These are phyloP conservation scores for Ianthella basta DNA, from an alignment of 37 sponge, comb jelly and placozoan species.

Conservation along the genomic window DNA sequence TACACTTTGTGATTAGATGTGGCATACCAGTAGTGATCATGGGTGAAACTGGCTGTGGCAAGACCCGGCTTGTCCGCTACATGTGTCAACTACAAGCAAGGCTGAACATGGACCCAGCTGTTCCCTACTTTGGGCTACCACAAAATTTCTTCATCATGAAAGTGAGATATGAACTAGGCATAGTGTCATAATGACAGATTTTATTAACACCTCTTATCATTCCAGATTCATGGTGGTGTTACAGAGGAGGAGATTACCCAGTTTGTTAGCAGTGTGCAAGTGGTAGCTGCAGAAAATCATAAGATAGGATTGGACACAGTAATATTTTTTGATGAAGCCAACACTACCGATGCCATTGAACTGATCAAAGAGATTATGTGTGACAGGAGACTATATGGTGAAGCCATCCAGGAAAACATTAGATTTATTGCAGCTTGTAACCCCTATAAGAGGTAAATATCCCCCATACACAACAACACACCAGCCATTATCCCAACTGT, in stretches of 20 bases:
- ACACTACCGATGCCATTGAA: conserved; percentile 92
- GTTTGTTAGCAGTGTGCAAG: conserved; percentile 60
- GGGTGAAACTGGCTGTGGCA: conserved; percentile 99
- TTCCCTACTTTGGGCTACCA: too few relatives aligned
- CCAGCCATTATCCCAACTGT: not conserved
- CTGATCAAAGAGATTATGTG: conserved; percentile 99
- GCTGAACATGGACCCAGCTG: not conserved
- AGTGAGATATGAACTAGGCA: not conserved
- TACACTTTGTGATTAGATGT: conserved; percentile 43
- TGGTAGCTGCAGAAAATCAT: conserved; percentile 51
- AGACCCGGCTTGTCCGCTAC: conserved; percentile 91
- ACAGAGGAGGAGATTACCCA: conserved; percentile 61
- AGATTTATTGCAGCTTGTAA: conserved; percentile 98
- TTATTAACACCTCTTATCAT: not conserved
- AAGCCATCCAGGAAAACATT: conserved; percentile 67
- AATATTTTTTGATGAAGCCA: conserved; percentile 99
- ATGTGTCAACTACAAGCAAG: conserved; percentile 81
- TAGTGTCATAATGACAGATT: too few relatives aligned
- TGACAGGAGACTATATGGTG: conserved; percentile 85
- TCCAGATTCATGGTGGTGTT: conserved; percentile 88
- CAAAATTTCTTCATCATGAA: conserved; percentile 25
- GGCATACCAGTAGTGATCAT: conserved; percentile 95
- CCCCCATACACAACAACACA: not conserved
- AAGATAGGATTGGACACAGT: conserved; percentile 68
- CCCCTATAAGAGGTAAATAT: conserved; percentile 82